Evolutionary conservation across 2,888 invertebrate species (phyloP).

Genomic region (Drosophila setosimentum): DNA sequence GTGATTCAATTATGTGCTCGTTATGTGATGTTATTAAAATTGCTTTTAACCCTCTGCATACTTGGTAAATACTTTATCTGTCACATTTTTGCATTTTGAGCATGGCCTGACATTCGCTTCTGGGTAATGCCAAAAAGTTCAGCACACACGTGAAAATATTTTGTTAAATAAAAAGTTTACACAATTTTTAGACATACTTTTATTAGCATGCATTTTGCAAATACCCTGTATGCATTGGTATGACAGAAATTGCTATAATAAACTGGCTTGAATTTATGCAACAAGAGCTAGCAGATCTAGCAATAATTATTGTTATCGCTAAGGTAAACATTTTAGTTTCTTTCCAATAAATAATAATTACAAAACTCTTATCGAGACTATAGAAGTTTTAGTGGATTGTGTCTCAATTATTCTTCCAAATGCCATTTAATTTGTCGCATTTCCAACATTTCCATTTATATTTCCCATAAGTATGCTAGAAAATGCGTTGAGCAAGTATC

Average conservation of each 20-base stretch:
- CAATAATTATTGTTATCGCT: neutral
- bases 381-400: neutral
- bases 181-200: constrained; percentile 28
- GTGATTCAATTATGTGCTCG: constrained; percentile 23
- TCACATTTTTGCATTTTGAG: constrained; percentile 24
- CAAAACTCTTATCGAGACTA: neutral
- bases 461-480: constrained; percentile 9
- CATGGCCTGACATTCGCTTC: constrained; percentile 28
- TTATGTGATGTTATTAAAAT: constrained; percentile 36
- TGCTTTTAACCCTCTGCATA: constrained; percentile 28
- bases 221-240: neutral
- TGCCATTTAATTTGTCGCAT: neutral
- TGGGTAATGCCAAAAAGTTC: constrained; percentile 29
- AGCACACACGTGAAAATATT: constrained; percentile 17
- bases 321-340: neutral
- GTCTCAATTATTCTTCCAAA: neutral
- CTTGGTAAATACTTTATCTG: constrained; percentile 44
- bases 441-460: neutral
- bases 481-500: neutral
- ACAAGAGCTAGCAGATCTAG: neutral
- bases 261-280: neutral
- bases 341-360: neutral
- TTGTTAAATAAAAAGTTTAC: constrained; percentile 23
- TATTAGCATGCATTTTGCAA: constrained; percentile 12
- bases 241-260: too few species aligned